Evolutionary conservation across 2,113 vertebrate species (phyloP), one percentile per base, ranked within the genome.

Genomic region (Clarias magur): DNA sequence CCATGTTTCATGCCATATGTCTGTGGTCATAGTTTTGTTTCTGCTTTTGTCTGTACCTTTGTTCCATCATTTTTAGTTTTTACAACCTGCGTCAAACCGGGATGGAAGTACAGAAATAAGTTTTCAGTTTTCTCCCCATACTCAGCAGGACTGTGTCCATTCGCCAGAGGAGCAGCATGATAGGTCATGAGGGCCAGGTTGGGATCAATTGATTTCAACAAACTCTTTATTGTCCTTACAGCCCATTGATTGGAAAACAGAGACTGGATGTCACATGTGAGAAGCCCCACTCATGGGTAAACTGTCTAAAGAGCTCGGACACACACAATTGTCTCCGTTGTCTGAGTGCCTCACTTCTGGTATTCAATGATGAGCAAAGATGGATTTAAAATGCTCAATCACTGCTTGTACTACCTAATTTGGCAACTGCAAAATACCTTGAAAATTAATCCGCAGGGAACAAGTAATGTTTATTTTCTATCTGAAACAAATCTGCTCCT

Each of bases 401-500:
- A 38, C 34, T 3, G 11, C 63, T 59, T 27, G 63, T 67, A 27
- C 30, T 34, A 57, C 53, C 42, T 27, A 82, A 21, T 25, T 87
- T 67, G 34, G 42, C 59, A 10, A 60, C 62, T 67, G 13, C 25
- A 67, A 38, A 38, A 27, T 65, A 65, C 12, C 25, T 16, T 67
- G 76, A 80, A 70, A 88, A 88, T 15, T 89, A 88, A 42, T 83
- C 88, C 1, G 83, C 89, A n/a, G 89, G 30, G 17, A 91, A 10
- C 3, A 89, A 16, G 42, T 85, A 88, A 12, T 89, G 30, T 34
- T 85, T 82, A 6, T 88, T 87, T 42, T 42, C 42, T n/a, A 2
- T 57, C 23, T 89, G 88, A 59, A 92, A 90, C 67, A 92, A 13
- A 30, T 89, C 83, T 76, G 82, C 85, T 59, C 85, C 83, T 0